Percentiles rank a stretch among this genome's conserved stretches.
These are phyloP conservation scores for Sinocyclocheilus anophthalmus DNA, from an alignment of 2,113 vertebrate genomes.

Conservation along the genomic window DNA sequence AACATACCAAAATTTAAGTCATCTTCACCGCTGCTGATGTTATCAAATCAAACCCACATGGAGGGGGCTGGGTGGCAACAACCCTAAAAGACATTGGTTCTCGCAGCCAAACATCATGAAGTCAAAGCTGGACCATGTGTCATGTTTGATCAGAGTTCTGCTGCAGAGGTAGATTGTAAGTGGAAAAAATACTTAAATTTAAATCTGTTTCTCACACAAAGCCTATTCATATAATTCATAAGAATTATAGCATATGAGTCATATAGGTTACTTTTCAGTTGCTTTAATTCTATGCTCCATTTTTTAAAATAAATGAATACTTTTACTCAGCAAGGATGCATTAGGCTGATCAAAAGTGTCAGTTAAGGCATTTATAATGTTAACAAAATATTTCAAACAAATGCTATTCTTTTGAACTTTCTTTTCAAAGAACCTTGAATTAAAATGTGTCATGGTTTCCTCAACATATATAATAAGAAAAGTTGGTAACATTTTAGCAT, in stretches of 20 bases:
- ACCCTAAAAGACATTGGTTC: neutral
- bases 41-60: neutral
- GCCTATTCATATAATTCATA: neutral
- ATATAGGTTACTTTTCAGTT: neutral
- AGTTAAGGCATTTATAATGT: neutral
- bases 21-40: neutral
- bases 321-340: neutral
- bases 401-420: constrained; percentile 1
- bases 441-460: neutral
- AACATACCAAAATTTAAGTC: neutral
- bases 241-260: neutral
- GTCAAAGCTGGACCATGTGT: neutral
- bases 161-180: neutral
- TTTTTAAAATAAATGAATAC: neutral
- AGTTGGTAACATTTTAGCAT: neutral
- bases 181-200: neutral
- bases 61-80: neutral
- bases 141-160: neutral
- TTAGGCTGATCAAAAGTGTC: neutral
- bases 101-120: neutral
- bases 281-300: neutral
- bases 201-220: neutral
- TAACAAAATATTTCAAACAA: neutral
- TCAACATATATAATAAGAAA: neutral
- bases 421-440: neutral